Evolutionary conservation across 2,888 invertebrate genomes (phyloP), one percentile per base, ranked within the genome.

Genomic region (Cerceris ruficornis): DNA sequence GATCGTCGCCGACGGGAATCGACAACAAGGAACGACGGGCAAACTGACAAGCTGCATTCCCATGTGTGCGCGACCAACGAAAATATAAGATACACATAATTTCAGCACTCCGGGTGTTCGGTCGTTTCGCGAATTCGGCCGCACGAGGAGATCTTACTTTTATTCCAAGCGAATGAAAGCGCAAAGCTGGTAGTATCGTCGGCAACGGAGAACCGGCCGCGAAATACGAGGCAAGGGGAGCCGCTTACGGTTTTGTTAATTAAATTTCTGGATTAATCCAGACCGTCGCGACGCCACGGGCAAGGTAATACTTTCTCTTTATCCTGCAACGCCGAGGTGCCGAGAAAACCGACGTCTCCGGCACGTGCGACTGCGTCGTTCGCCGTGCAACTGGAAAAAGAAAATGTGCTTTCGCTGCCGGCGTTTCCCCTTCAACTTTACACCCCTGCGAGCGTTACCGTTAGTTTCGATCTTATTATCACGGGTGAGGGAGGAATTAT

Each of bases 201-300:
- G 15, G 69, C 15, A 13, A 39, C 14, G 39, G 15, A n/a, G 50
- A 61, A 57, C 39, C n/a, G 52, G 60, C 42, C 14, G 68, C n/a
- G 52, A 57, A 50, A 52, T 42, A 50, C 28, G 15, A 15, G 52
- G 68, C 39, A 54, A 57, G 17, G 52, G 55, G 52, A 52, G 49
- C 46, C 43, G 75, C 70, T 81, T 68, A 73, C 70, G 74, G 70
- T 79, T 81, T 74, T 81, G 77, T 79, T 79, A 84, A 84, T 84
- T 84, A 80, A 79, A 81, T 84, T 84, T 80, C 57, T 66, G 67
- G 75, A 84, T 81, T 84, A 84, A 80, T 71, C 73, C 62, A 66
- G 65, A 57, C 42, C 67, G 74, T 80, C 70, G 77, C 74, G 68
- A 73, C 61, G 78, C 74, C 69, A 60, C 68, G 60, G 57, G 55